Conservation (phyloP, 2,888 invertebrate species). For the Ichneumoninae sp. region DNA sequence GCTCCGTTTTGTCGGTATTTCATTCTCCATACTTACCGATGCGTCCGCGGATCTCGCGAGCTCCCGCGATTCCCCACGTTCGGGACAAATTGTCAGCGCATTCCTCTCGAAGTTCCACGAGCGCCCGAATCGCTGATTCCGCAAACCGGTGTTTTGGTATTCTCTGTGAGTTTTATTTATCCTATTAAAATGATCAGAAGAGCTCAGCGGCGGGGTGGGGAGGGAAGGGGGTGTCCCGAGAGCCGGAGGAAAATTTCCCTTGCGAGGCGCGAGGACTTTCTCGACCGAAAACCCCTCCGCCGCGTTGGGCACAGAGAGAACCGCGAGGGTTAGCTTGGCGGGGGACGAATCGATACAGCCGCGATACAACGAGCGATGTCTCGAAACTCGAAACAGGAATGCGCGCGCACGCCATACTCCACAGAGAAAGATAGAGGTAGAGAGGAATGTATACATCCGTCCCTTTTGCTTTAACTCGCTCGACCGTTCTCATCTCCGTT, state of each 20-base stretch:
- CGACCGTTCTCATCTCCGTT: constrained; percentile 10
- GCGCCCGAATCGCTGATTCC: background rate
- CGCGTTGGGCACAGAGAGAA: constrained; percentile 14
- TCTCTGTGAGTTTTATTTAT: background rate
- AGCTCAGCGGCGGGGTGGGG: background rate
- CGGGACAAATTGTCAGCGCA: background rate
- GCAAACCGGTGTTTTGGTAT: background rate
- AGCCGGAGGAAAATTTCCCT: constrained; percentile 71
- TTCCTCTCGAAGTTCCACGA: background rate
- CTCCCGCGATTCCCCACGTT: background rate
- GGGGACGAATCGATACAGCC: constrained; percentile 83
- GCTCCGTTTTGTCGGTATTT: background rate
- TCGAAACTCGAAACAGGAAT: constrained; percentile 81
- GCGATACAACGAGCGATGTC: constrained; percentile 82
- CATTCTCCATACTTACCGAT: background rate
- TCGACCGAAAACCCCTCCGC: constrained; percentile 69
- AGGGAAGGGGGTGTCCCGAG: background rate
- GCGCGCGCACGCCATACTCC: constrained; percentile 66
- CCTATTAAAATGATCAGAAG: background rate
- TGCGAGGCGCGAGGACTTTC: constrained; percentile 74
- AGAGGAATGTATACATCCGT: background rate
- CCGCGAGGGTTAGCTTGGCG: constrained; percentile 58
- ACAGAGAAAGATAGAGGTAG: background rate
- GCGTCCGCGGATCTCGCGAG: background rate
- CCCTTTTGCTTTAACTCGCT: constrained; percentile 24